Percentiles rank a stretch among this genome's conserved stretches.
Evolutionary conservation across 2,888 invertebrate genomes (phyloP).

Genomic region (Tholera decimalis): DNA sequence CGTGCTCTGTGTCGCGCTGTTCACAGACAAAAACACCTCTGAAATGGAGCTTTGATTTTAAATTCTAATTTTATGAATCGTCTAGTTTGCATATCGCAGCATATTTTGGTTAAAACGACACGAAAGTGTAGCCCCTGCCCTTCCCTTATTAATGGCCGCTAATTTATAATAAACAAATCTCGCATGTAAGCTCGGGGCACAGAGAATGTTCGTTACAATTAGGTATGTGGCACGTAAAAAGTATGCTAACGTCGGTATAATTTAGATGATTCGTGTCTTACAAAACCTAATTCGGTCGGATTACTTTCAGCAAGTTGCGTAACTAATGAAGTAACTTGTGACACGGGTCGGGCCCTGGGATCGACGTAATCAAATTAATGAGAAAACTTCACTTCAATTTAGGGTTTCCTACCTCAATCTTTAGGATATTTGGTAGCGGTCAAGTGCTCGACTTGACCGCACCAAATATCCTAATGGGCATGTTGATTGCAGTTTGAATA

Average conservation of each 20-base stretch:
- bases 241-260: slow-evolving; percentile 72
- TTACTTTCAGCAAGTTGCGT: slow-evolving; percentile 89
- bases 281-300: slow-evolving; percentile 87
- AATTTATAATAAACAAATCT: slow-evolving; percentile 58
- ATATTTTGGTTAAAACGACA: slow-evolving; percentile 71
- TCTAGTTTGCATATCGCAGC: slow-evolving; percentile 85
- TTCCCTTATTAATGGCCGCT: slow-evolving; percentile 55
- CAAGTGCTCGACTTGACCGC: slow-evolving; percentile 77
- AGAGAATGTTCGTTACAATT: slow-evolving; percentile 22
- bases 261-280: slow-evolving; percentile 86
- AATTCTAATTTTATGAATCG: slow-evolving; percentile 89
- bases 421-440: slow-evolving; percentile 88
- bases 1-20: slow-evolving; percentile 78
- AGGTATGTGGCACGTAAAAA: slow-evolving; percentile 37
- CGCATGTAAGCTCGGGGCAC: slow-evolving; percentile 14
- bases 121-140: slow-evolving; percentile 42
- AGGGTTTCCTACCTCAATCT: slow-evolving; percentile 89
- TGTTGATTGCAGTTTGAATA: slow-evolving; percentile 72
- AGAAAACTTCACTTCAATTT: slow-evolving; percentile 91
- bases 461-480: slow-evolving; percentile 72
- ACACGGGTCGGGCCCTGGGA: slow-evolving; percentile 90
- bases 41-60: slow-evolving; percentile 87
- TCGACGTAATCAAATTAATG: slow-evolving; percentile 91
- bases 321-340: slow-evolving; percentile 91
- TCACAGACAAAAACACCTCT: slow-evolving; percentile 85